A percentile compares a stretch with the other conserved stretches of the same genome.
These are phyloP conservation scores for Aramus guarauna DNA, from an alignment of 2,113 vertebrate genomes.

Conservation along the genomic window DNA sequence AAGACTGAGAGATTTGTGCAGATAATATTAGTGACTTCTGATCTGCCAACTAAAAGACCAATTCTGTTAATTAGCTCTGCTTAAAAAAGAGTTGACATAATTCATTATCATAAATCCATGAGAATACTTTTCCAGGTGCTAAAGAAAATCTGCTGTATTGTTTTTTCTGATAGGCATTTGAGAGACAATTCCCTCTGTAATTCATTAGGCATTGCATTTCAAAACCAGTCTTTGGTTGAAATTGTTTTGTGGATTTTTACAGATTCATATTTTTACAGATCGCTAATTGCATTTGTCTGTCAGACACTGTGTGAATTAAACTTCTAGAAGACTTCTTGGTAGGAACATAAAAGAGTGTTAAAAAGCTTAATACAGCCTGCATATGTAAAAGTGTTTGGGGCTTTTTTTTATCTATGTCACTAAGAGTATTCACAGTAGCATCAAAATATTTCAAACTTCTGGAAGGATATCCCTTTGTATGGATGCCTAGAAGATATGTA, in stretches of 20 bases:
- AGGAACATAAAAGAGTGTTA: background rate
- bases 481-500: background rate
- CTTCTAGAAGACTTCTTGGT: constrained; percentile 6
- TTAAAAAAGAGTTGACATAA: background rate
- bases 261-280: constrained; percentile 9
- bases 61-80: background rate
- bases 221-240: background rate
- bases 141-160: background rate
- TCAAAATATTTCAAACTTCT: constrained; percentile 23
- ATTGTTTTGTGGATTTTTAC: background rate
- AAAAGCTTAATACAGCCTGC: background rate
- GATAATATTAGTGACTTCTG: background rate
- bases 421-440: background rate
- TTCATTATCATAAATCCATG: background rate
- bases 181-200: constrained; percentile 2
- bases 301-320: constrained; percentile 12
- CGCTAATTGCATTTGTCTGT: constrained; percentile 41
- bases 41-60: background rate
- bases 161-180: background rate
- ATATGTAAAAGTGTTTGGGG: background rate
- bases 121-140: constrained; percentile 7
- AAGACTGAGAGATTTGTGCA: background rate
- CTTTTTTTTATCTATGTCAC: background rate
- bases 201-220: constrained; percentile 3
- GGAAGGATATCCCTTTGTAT: background rate